Evolutionary conservation across 2,888 invertebrate species (phyloP).

Genomic region (Oxyscelio sp.): DNA sequence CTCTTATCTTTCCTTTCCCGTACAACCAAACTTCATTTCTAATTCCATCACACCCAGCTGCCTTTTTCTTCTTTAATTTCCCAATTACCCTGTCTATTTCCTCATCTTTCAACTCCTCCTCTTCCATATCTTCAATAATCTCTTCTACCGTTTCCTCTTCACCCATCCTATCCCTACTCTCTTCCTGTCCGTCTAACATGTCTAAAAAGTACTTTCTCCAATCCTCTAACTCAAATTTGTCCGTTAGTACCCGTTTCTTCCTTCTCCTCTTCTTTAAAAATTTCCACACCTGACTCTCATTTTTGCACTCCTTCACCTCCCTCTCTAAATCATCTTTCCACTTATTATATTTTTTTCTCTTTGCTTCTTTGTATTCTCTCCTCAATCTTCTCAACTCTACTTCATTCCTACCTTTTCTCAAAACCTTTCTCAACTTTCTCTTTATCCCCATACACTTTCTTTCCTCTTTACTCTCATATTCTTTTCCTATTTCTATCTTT

Average conservation of each 20-base stretch:
- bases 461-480: neutral
- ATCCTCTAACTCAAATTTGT: neutral
- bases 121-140: neutral
- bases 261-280: neutral
- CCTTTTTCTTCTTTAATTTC: slow-evolving; percentile 6
- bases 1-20: neutral
- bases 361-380: neutral
- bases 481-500: neutral
- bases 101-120: neutral
- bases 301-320: neutral
- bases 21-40: neutral
- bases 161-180: too few species aligned
- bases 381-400: neutral
- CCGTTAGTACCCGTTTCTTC: neutral
- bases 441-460: neutral
- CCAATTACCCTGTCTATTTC: neutral
- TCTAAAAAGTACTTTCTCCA: neutral
- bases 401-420: neutral
- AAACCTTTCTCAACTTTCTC: neutral
- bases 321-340: neutral
- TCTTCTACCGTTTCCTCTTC: neutral
- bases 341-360: neutral
- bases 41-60: neutral
- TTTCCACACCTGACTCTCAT: slow-evolving; percentile 5
- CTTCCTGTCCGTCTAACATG: neutral